phyloP scores from a whole-genome alignment of 1,140 invertebrate species.

The Pseudomyrmex sp. region DNA sequence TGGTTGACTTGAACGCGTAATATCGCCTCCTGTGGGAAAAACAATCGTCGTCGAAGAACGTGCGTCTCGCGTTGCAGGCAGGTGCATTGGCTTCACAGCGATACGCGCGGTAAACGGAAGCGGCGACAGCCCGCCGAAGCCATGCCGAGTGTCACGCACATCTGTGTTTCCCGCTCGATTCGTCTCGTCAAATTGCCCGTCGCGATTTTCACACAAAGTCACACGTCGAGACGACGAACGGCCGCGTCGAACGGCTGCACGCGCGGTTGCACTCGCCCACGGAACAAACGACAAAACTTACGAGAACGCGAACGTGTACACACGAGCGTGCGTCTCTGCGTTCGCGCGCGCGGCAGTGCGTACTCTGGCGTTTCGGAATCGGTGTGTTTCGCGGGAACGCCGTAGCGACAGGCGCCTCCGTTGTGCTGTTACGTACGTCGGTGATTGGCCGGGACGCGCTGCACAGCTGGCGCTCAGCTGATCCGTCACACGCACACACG shows the following conservation, averaged over 20 bases:
- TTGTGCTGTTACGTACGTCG: slow-evolving; percentile 28
- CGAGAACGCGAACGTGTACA: background rate
- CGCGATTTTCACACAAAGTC: background rate
- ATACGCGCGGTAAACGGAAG: background rate
- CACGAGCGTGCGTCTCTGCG: background rate
- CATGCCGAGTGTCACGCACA: slow-evolving; percentile 33
- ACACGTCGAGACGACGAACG: background rate
- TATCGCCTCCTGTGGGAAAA: background rate
- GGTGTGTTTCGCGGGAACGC: slow-evolving; percentile 75
- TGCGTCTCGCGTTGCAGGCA: background rate
- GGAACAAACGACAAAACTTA: background rate
- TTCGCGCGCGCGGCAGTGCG: background rate
- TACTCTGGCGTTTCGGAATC: slow-evolving; percentile 30
- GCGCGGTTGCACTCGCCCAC: background rate
- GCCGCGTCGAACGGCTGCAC: no score
- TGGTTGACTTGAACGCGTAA: background rate
- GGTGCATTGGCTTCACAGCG: background rate
- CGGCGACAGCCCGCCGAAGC: slow-evolving; percentile 26
- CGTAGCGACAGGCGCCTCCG: slow-evolving; percentile 66
- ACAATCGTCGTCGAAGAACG: no score
- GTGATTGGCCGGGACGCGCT: slow-evolving; percentile 72
- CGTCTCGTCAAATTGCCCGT: slow-evolving; percentile 1
- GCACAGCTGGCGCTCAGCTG: slow-evolving; percentile 85
- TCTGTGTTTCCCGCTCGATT: slow-evolving; percentile 54
- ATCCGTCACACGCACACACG: slow-evolving; percentile 71